Base-by-base conservation (phyloP, 2,888 invertebrate species). In the Lasioglossum figueresi region DNA sequence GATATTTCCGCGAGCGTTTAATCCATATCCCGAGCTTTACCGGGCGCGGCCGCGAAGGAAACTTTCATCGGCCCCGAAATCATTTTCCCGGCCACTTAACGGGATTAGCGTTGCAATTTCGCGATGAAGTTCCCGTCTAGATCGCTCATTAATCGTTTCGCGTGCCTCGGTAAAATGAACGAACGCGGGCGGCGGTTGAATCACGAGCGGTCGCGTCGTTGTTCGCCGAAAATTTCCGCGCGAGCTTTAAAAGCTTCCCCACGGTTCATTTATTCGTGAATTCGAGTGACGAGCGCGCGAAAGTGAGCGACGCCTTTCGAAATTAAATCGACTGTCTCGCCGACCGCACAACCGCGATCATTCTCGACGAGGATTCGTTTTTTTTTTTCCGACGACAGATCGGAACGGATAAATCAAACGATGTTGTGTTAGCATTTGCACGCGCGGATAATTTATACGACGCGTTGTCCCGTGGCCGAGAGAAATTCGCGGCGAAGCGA, bases 31-130 rank as follows among this genome's bases (percentile, higher is more conserved):
- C 40, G 52, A 43, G 71, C 70, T 79, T 76, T 79, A 78, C 72
- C 56, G 52, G 52, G 66, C 45, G 40, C n/a, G 23, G 19, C 19
- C 59, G 83, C 74, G 68, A 27, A 66, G 63, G 82, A 74, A 89
- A 88, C 63, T 87, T 82, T 76, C 79, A 48, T 73, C 80, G 66
- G 40, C 75, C 73, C n/a, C 59, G 63, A 81, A 80, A 87, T 87
- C 87, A 79, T 78, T 87, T 70, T 77, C 78, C 63, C 43, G 16
- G 59, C 63, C 68, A 82, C 76, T 72, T 81, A 84, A 77, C 75
- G 77, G 74, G 72, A 89, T 85, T 85, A 78, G 68, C 73, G 63
- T 71, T 63, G 76, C 79, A 81, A 87, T 83, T 87, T 71, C 59
- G 70, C 56, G 71, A 85, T 66, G 72, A 80, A 80, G 56, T 72